Evolutionary conservation across 92 coral and sea anemone species (phyloP), one percentile per base, ranked within the genome.

Genomic region (Metridium senile): DNA sequence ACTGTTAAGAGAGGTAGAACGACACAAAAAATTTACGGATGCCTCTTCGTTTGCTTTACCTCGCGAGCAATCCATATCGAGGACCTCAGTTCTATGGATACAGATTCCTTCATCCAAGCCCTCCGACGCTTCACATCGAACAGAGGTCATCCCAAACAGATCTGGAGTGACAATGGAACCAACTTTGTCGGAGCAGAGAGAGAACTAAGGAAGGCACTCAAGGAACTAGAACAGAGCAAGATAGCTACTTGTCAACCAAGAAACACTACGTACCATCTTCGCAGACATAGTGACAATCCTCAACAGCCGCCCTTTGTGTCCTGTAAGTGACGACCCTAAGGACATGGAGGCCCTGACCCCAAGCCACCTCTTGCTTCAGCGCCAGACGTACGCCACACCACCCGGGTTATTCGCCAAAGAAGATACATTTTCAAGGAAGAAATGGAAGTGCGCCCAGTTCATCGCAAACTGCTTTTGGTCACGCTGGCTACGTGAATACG

Each of bases 281-380:
- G 78, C 90, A 4, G 89, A 86, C 27, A 80, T 71, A 28, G 87
- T 76, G 29, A 66, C 79, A n/a, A 82, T 87, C 47, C 82, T 87
- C 29, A 87, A 88, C 89, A 80, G 83, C 23, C 81, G 86, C n/a
- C 89, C 86, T 31, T 67, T 88, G 35, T 78, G 86, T 52, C 77
- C 86, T 21, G 76, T 58, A 68, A 83, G 83, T 33, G 85, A 87
- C 1, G 88, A 88, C 51, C 88, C 88, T 31, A 84, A 58, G 43
- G 89, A 89, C 70, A 68, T 45, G 46, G 88, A 89, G 62, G 81
- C 93, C 39, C 68, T 89, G 10, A 89, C 93, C 1, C 89, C 87
- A 8, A 85, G 75, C 29, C 87, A 89, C 67, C 66, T 89, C 17
- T 69, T 89, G 46, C 75, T 79, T 28, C 93, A 89, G 70, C 79